Evolutionary conservation across 2,113 vertebrate genomes (phyloP).

Genomic region (Lycaon pictus): DNA sequence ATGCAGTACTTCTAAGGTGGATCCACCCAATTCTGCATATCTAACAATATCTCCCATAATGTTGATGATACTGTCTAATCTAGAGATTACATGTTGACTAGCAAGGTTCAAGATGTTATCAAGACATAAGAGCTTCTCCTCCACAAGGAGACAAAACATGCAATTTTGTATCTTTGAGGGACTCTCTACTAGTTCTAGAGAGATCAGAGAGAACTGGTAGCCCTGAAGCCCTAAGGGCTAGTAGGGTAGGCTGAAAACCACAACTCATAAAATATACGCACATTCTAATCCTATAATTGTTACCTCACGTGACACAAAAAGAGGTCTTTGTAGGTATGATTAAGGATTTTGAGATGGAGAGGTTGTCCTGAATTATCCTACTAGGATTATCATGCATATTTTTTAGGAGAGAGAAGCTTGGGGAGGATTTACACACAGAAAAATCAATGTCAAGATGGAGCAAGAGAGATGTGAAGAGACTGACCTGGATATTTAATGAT

Average conservation of each 20-base stretch:
- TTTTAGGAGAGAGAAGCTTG: background rate
- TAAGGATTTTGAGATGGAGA: background rate
- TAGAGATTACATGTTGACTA: background rate
- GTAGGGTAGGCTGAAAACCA: background rate
- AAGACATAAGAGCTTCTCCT: background rate
- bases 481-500: background rate
- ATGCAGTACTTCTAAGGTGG: background rate
- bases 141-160: background rate
- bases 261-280: background rate
- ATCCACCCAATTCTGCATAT: background rate
- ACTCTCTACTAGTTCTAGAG: background rate
- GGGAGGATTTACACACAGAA: background rate
- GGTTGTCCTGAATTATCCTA: background rate
- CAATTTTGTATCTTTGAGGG: background rate
- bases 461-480: background rate
- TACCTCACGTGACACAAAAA: background rate
- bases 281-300: background rate
- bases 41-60: background rate
- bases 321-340: background rate
- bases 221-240: background rate
- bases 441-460: background rate
- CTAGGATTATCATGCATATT: too few relatives aligned
- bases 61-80: background rate
- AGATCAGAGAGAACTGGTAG: background rate
- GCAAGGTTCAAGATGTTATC: background rate